Base-by-base conservation (phyloP, 2,797 vertebrate species). In the Threskiornis aethiopicus region DNA sequence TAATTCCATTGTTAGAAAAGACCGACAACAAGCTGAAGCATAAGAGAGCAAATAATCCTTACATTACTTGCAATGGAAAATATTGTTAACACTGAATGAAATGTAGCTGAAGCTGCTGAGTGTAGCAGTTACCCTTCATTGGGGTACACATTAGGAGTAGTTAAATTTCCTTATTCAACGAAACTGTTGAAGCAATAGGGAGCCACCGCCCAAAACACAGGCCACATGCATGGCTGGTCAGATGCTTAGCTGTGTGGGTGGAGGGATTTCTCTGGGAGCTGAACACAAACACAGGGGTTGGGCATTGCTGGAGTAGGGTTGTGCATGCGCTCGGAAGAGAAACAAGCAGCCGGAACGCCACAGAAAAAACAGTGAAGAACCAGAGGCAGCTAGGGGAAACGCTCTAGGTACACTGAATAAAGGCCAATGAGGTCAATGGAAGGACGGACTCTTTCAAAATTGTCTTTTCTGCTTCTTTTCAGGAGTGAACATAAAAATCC, bases 241-340 rank as follows among this genome's bases (percentile, higher is more conserved):
- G 66, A 87, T 55, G 37, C 54, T 84, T 17, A 13, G 44, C 64
- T 86, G 49, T 33, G 71, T 87, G 86, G 81, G 78, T 83, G 78
- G 71, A 91, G 62, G 35, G 73, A 54, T 69, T 89, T 93, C 59
- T 83, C 41, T 61, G 71, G 62, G 71, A 94, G 51, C n/a, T 84
- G 78, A 77, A 77, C 52, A 73, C 79, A 84, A 94, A 93, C 10
- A 28, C 26, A 65, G 13, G 59, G 77, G 62, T 4, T 87, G 70
- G 86, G 51, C 42, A 82, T 21, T 54, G 49, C 80, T 79, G 49
- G n/a, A 85, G 41, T 1, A 39, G 41, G 4, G 37, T 13, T 69
- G 41, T 58, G 33, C 39, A 20, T 35, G 39, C 2, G 4, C 46
- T 84, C 13, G 4, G 37, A 52, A 35, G 42, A 10, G 64, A 67